Base-by-base conservation (phyloP, 2,113 vertebrate genomes). In the Isichthys henryi region DNA sequence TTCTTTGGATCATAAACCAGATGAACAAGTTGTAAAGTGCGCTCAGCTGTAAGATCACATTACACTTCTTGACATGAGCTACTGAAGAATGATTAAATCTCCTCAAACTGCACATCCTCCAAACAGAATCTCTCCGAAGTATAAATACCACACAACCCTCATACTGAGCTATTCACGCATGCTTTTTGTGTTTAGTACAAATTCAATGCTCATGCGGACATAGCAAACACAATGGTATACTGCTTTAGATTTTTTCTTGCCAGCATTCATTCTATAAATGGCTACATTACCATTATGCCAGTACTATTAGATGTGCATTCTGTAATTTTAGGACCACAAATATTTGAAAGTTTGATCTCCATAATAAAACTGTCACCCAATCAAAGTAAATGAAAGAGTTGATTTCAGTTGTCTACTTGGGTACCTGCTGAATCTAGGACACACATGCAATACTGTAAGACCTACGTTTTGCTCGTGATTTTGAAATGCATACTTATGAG, bases 401-500 rank as follows among this genome's bases (percentile, higher is more conserved):
- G 74, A 82, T 88, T 13, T n/a, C 23, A 88, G 46, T 27, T 27
- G 31, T 80, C 31, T 49, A 77, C 23, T 50, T 27, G 50, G 15
- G 23, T 39, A 82, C 49, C 19, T 87, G 50, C 27, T 53, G 50
- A 50, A 53, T 87, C 11, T 31, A 87, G 49, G 85, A 87, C 50
- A 48, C 45, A 56, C 74, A 53, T 89, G 88, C 35, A 89, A 89
- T 83, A 56, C 49, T 83, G 35, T 83, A 83, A 88, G 46, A 9
- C 62, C 43, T n/a, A 88, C 19, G 19, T 87, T 39, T 35, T 62
- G 50, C 52, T 39, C 23, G 35, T 48, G 50, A 77, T 82, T 82
- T 56, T 21, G 45, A 84, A 84, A 88, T 66, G 58, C 58, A 88
- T 45, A 88, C 35, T 45, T 45, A 21, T 45, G 23, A 66, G 9